Conservation (phyloP, 1,140 invertebrate genomes). For the Lethocerus indicus region DNA sequence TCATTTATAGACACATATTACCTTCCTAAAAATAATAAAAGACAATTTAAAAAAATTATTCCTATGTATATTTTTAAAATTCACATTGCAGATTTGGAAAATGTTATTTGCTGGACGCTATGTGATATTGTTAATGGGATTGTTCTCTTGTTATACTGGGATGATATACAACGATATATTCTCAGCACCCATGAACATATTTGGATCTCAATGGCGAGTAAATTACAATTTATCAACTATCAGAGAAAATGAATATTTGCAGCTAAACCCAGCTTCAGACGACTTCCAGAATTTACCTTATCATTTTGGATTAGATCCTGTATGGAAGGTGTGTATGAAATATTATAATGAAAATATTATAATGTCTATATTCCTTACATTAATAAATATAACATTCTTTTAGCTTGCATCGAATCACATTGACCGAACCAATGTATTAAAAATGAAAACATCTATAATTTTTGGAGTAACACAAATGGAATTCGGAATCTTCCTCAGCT, state of each 20-base stretch:
- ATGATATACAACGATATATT: constrained; percentile 75
- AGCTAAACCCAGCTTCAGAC: constrained; percentile 22
- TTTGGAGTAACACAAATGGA: constrained; percentile 83
- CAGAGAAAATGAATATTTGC: constrained; percentile 20
- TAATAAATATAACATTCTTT: constrained; percentile 1
- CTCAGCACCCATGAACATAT: constrained; percentile 64
- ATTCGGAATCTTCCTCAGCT: constrained; percentile 67
- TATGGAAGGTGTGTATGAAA: constrained; percentile 28
- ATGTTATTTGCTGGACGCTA: constrained; percentile 74
- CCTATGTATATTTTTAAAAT: not conserved
- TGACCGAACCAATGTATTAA: constrained; percentile 80
- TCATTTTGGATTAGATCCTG: constrained; percentile 40
- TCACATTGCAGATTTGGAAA: constrained; percentile 25
- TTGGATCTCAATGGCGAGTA: constrained; percentile 53
- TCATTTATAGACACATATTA: no score
- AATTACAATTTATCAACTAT: constrained; percentile 28
- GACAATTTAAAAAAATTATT: no score
- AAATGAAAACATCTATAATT: constrained; percentile 92
- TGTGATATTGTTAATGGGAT: constrained; percentile 68
- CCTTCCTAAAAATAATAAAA: no score
- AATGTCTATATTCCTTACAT: no score
- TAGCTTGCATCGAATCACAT: constrained; percentile 57
- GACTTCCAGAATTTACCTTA: constrained; percentile 29
- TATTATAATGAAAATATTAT: not conserved
- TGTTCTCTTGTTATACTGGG: constrained; percentile 29